These are phyloP conservation scores for Anguilla megastoma DNA, from an alignment of 2,797 vertebrate genomes.

Conservation along the genomic window DNA sequence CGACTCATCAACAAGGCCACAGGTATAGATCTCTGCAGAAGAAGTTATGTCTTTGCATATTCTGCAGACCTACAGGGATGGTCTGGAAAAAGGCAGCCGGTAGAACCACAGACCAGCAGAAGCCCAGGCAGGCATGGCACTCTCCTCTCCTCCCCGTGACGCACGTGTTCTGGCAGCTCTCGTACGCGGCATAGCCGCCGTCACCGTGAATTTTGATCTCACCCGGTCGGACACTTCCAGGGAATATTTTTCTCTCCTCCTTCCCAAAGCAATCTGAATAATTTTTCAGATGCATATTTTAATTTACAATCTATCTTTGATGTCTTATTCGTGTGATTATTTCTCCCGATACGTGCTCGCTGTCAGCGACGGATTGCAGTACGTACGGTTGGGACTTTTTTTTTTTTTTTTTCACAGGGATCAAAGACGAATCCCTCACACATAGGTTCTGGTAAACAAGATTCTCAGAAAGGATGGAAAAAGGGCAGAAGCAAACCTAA, in stretches of 20 bases:
- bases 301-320: slow-evolving; percentile 78
- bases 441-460: slow-evolving; percentile 66
- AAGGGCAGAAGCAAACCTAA: slow-evolving; percentile 16
- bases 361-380: slow-evolving; percentile 63
- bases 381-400: slow-evolving; percentile 62
- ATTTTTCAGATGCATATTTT: slow-evolving; percentile 76
- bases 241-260: slow-evolving; percentile 73
- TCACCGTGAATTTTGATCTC: slow-evolving; percentile 69
- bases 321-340: slow-evolving; percentile 82
- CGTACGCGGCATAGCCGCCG: slow-evolving; percentile 47
- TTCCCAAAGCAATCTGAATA: slow-evolving; percentile 76
- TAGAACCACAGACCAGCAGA: slow-evolving; percentile 10
- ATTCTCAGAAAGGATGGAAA: slow-evolving; percentile 38
- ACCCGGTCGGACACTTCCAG: slow-evolving; percentile 72
- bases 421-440: slow-evolving; percentile 70
- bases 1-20: too few species aligned
- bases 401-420: slow-evolving; percentile 56
- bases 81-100: neutral
- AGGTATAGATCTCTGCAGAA: neutral
- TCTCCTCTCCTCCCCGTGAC: slow-evolving; percentile 2
- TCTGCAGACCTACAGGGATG: neutral
- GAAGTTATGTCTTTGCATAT: neutral
- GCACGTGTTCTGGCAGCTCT: slow-evolving; percentile 32
- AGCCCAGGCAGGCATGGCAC: neutral
- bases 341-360: slow-evolving; percentile 62